A percentile compares a stretch with the other conserved stretches of the same genome.
Evolutionary conservation across 2,113 vertebrate species (phyloP).

Genomic region (Nyctereutes procyonoides): DNA sequence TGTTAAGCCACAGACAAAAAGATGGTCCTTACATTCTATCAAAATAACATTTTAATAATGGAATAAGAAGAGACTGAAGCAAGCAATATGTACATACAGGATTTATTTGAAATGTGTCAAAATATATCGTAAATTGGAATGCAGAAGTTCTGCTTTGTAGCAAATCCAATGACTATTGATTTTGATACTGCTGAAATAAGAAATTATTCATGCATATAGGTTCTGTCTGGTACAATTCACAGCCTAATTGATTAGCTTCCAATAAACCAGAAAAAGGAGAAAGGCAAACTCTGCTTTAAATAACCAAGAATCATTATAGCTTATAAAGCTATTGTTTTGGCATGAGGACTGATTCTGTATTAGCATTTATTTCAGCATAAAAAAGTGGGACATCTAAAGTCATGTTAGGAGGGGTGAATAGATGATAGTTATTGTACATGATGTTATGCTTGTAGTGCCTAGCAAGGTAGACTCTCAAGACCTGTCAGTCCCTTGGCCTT

Average conservation of each 20-base stretch:
- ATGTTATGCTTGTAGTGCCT: constrained; percentile 58
- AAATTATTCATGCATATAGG: constrained; percentile 70
- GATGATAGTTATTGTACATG: background rate
- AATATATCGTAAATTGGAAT: constrained; percentile 66
- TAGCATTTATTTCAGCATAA: background rate
- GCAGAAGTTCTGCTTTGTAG: constrained; percentile 54
- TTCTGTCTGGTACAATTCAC: constrained; percentile 56
- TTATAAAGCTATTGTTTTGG: constrained; percentile 62
- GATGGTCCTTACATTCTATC: background rate
- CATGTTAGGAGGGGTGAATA: background rate
- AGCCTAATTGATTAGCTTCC: constrained; percentile 62
- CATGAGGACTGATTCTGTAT: constrained; percentile 37
- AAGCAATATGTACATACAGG: constrained; percentile 11
- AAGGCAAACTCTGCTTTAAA: constrained; percentile 59
- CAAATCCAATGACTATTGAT: constrained; percentile 63
- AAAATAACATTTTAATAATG: constrained; percentile 43
- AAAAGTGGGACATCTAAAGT: background rate
- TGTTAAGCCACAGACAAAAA: background rate
- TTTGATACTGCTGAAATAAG: constrained; percentile 73
- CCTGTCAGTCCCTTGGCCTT: background rate
- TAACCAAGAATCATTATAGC: constrained; percentile 65
- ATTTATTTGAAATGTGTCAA: constrained; percentile 4
- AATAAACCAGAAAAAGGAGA: constrained; percentile 50
- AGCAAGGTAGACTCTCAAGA: constrained; percentile 40
- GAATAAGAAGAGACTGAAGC: constrained; percentile 7